phyloP scores from a whole-genome alignment of 2,113 vertebrate species.

The Grus americana region DNA sequence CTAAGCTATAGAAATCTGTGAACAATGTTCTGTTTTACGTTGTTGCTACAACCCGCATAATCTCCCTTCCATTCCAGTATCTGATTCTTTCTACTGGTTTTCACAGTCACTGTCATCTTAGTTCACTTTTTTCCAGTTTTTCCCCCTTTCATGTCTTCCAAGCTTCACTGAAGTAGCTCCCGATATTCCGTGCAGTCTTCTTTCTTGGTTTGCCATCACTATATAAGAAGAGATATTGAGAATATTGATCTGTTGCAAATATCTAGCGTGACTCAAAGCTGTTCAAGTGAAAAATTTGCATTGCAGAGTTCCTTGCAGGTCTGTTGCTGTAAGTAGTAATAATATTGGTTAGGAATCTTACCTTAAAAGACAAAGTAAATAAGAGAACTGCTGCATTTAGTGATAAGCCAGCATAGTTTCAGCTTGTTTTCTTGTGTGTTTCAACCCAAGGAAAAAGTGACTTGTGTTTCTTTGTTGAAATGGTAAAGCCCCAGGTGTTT shows the following conservation, averaged over 20 bases:
- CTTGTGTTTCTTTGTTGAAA: not conserved
- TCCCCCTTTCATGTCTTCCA: not conserved
- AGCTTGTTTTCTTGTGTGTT: not conserved
- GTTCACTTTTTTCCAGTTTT: not conserved
- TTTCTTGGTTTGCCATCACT: not conserved
- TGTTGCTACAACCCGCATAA: not conserved
- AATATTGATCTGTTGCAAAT: not conserved
- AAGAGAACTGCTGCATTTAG: not conserved
- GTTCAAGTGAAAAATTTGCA: not conserved
- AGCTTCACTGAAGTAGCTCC: not conserved
- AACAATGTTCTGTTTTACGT: not conserved
- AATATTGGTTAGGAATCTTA: not conserved
- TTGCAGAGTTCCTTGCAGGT: not conserved
- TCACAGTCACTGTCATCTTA: not conserved
- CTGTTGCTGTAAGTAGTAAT: not conserved
- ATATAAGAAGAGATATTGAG: not conserved
- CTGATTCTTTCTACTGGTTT: not conserved
- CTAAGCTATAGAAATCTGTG: not conserved
- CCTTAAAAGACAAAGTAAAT: not conserved
- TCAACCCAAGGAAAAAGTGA: not conserved
- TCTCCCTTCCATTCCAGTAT: not conserved
- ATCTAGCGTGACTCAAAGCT: not conserved
- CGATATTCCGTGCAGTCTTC: not conserved
- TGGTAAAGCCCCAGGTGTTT: not conserved
- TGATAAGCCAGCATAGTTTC: not conserved